Percentiles rank a stretch among this genome's conserved stretches.
phyloP scores from a whole-genome alignment of 2,797 vertebrate genomes.

The Falco novaeseelandiae region DNA sequence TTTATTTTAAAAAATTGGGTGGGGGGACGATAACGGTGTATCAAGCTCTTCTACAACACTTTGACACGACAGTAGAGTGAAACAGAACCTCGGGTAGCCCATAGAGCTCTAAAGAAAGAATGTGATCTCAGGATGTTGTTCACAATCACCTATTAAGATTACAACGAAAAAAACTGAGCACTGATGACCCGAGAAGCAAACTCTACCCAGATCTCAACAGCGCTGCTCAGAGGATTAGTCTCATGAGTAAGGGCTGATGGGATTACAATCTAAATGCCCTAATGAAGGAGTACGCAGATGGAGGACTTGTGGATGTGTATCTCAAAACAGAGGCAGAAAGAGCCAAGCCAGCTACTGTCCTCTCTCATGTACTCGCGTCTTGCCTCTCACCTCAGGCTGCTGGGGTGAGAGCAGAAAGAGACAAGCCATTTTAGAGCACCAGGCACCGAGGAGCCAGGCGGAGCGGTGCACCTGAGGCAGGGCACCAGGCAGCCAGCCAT shows the following conservation, averaged over 20 bases:
- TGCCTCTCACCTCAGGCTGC: neutral
- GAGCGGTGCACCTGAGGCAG: neutral
- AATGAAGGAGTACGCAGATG: neutral
- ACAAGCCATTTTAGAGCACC: neutral
- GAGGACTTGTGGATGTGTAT: rapidly evolving
- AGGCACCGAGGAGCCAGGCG: neutral
- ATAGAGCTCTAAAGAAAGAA: neutral
- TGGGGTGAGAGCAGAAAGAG: neutral
- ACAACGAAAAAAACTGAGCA: neutral
- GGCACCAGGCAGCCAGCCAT: neutral
- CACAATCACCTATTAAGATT: neutral
- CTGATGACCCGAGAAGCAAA: neutral
- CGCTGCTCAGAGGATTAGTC: neutral
- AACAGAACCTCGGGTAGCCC: neutral
- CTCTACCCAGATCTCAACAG: neutral
- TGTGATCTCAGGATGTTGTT: neutral
- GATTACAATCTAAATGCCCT: neutral
- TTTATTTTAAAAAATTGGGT: rapidly evolving
- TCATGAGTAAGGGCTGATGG: neutral
- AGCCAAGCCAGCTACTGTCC: neutral
- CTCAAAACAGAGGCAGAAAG: neutral
- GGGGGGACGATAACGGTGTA: rapidly evolving
- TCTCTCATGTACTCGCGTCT: neutral
- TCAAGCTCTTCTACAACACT: neutral
- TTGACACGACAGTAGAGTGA: neutral